Base-by-base conservation (phyloP, 1,140 invertebrate genomes). In the Xylocopa sonorina region DNA sequence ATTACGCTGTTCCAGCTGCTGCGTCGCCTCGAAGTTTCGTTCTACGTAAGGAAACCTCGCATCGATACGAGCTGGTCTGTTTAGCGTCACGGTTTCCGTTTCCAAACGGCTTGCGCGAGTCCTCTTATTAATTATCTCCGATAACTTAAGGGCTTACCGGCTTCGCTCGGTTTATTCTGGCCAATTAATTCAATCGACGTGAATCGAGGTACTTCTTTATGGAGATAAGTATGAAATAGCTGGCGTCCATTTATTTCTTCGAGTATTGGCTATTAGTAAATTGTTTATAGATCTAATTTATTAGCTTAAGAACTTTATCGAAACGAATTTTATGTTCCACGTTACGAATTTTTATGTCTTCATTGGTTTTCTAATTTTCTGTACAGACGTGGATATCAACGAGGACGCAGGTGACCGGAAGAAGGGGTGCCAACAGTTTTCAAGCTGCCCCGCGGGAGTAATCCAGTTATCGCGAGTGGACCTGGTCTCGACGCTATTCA, bases 381-480 rank as follows among this genome's bases (percentile, higher is more conserved):
- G n/a, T n/a, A n/a, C n/a, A n/a, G n/a, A n/a, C n/a, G n/a, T n/a
- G n/a, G n/a, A n/a, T 4, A 60, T 18, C 1, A 7, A 0, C 41
- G 10, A 21, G 14, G 5, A 29, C 16, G n/a, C 16, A 24, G 24
- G 58, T 27, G 34, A 14, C 34, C 5, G 57, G 34, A 69, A 68
- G 57, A 2, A 21, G n/a, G 12, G 34, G n/a, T 16, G 5, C 32
- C 6, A 50, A 43, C 48, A 77, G 66, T 81, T 81, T 78, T 57
- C 67, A 78, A 60, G 27, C 67, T n/a, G 53, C 67, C 60, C 76
- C 76, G 24, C 75, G 43, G 66, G 76, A 32, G 67, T 78, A 81
- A 81, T 81, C 67, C 80, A 72, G 80, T 81, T 81, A 81, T 81
- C 80, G 57, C 60, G 73, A 64, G 73, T 78, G 75, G 75, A 71